Evolutionary conservation across 2,888 invertebrate genomes (phyloP).

Genomic region (Acanthosoma haemorrhoidale): DNA sequence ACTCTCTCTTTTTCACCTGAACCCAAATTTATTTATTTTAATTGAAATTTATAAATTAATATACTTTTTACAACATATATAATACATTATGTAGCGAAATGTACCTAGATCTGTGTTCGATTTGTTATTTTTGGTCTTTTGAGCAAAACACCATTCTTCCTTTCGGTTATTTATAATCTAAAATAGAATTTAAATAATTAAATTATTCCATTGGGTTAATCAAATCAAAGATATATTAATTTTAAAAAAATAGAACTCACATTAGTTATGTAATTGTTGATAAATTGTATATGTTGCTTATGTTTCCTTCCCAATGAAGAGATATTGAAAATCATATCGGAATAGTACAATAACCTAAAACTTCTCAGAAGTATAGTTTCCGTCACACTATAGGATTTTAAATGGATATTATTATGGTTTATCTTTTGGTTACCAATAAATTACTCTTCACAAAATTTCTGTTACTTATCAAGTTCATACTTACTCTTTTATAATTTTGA

Average conservation of each 20-base stretch:
- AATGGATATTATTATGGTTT: not conserved
- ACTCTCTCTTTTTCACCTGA: not conserved
- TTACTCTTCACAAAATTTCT: not conserved
- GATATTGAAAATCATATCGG: slow-evolving; percentile 8
- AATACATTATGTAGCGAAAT: too few relatives aligned
- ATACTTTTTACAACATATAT: too few relatives aligned
- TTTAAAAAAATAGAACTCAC: not conserved
- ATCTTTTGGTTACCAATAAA: not conserved
- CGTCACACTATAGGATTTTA: not conserved
- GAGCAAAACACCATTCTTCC: not conserved
- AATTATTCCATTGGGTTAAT: not conserved
- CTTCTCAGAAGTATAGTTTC: slow-evolving; percentile 13
- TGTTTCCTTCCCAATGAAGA: slow-evolving; percentile 8
- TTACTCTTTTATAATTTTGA: slow-evolving; percentile 12
- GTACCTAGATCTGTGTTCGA: not conserved
- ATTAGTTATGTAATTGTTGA: slow-evolving; percentile 11
- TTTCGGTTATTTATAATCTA: not conserved
- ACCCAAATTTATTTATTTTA: not conserved
- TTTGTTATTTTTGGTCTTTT: not conserved
- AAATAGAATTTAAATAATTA: not conserved
- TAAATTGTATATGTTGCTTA: not conserved
- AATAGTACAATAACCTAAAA: slow-evolving; percentile 6
- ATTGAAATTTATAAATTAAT: too few relatives aligned
- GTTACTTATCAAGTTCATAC: not conserved
- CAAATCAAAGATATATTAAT: not conserved